Percentiles rank a stretch among this genome's conserved stretches.
Evolutionary conservation across 2,113 vertebrate genomes (phyloP).

Genomic region (Alethe diademata): DNA sequence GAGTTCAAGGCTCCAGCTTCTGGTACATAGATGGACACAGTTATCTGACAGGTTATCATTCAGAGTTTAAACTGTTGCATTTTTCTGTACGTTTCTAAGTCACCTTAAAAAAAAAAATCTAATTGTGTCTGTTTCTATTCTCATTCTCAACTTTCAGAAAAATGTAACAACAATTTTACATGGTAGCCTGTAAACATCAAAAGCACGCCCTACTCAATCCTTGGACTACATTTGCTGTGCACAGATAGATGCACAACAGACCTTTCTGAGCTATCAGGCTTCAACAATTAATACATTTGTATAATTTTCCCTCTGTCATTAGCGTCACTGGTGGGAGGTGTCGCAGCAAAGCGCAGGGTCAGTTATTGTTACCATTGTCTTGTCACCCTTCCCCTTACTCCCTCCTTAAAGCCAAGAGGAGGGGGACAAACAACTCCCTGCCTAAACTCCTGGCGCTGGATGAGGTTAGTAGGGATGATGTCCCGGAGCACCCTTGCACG

Average conservation of each 20-base stretch:
- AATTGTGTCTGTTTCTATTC: not conserved
- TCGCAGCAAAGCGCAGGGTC: not conserved
- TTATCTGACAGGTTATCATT: rapidly evolving
- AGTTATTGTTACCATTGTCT: not conserved
- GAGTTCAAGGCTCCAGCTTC: not conserved
- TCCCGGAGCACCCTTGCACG: no score
- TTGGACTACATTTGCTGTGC: rapidly evolving
- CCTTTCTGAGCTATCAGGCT: not conserved
- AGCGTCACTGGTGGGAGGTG: no score
- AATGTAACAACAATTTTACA: rapidly evolving
- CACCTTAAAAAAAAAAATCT: not conserved
- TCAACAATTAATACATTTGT: not conserved
- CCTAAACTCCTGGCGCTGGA: rapidly evolving
- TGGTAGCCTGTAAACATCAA: not conserved
- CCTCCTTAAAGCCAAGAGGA: not conserved
- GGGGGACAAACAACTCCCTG: not conserved
- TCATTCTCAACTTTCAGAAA: not conserved
- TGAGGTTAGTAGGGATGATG: no score
- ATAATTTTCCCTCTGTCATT: rapidly evolving
- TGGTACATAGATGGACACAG: not conserved
- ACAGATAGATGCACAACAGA: rapidly evolving
- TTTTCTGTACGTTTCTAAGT: not conserved
- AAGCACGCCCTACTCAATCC: not conserved
- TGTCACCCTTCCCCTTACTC: not conserved
- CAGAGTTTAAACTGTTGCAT: not conserved